Evolutionary conservation across 2,888 invertebrate species (phyloP), one percentile per base, ranked within the genome.

Genomic region (Chironomus riparius): DNA sequence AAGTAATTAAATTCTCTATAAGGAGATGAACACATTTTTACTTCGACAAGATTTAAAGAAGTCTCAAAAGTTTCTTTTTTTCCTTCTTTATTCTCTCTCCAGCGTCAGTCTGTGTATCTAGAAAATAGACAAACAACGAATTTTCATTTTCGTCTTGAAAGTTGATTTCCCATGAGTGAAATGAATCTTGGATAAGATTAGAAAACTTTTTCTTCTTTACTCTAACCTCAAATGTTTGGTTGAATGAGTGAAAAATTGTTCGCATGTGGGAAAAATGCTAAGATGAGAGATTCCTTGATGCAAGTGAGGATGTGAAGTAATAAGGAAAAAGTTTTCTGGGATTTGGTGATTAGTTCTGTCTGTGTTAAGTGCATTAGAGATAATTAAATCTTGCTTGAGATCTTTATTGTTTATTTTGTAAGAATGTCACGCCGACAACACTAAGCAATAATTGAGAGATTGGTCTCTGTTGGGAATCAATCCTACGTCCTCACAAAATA

Each of bases 141-240:
- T 56, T 56, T 56, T 56, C 56, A 56, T 38, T 38, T 38, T 56
- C 56, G 70, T 70, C 70, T 48, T 56, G 21, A 70, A 70, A 71
- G 13, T 71, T 71, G 71, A 71, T 71, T 71, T 71, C 71, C 71
- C 71, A 47, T 50, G 71, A 71, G 71, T 56, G 56, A 61, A 71
- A 71, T 70, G 47, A 47, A 70, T 70, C 38, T 47, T 15, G 24
- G 47, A 28, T 68, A 13, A 38, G 38, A 18, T 47, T 28, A 22
- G 69, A 28, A 69, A 69, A 69, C 18, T 38, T 56, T 22, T 70
- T 47, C 70, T 28, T 6, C n/a, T 61, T 22, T 13, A 24, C 15
- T 61, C 50, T 24, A 12, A 21, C 38, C 56, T 47, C 18, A 47
- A 13, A 28, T 68, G 18, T 47, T 18, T n/a, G 28, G 56, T 15